Conservation (phyloP, 2,888 invertebrate species). For the Andrena dorsata region DNA sequence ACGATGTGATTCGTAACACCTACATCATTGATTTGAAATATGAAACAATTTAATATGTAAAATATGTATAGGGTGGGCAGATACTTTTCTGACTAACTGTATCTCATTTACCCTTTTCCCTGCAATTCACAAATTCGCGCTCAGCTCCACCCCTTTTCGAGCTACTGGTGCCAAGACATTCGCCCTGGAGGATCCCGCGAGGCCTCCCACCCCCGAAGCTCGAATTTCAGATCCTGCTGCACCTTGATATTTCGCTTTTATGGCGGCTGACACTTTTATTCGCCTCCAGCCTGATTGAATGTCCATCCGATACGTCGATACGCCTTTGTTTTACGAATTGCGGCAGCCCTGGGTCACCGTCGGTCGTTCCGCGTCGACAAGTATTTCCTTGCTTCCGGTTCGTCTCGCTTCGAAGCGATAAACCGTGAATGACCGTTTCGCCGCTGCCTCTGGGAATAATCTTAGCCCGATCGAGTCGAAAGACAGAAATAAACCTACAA, state of each 20-base stretch:
- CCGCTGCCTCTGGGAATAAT: background rate
- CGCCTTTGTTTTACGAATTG: constrained; percentile 26
- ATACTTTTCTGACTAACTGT: too few species aligned
- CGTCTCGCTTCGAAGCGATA: too few species aligned
- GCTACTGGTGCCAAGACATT: background rate
- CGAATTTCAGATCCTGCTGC: constrained; percentile 5
- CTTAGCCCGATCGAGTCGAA: too few species aligned
- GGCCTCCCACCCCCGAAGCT: background rate
- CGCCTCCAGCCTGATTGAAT: constrained; percentile 39
- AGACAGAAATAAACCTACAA: too few species aligned
- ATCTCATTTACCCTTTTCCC: background rate
- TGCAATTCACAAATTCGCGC: background rate
- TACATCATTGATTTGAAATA: too few species aligned
- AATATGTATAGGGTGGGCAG: too few species aligned
- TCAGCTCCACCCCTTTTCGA: background rate
- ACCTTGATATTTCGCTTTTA: constrained; percentile 28
- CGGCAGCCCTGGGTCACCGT: background rate
- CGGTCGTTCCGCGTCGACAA: background rate
- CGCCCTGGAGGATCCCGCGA: constrained; percentile 2
- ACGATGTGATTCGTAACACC: too few species aligned
- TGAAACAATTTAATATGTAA: too few species aligned
- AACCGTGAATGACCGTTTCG: background rate
- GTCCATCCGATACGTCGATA: constrained; percentile 37
- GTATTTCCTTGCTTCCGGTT: constrained; percentile 2
- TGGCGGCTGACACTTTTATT: constrained; percentile 35